These are phyloP conservation scores for Gopherus evgoodei DNA, from an alignment of 2,113 vertebrate genomes.

Conservation along the genomic window DNA sequence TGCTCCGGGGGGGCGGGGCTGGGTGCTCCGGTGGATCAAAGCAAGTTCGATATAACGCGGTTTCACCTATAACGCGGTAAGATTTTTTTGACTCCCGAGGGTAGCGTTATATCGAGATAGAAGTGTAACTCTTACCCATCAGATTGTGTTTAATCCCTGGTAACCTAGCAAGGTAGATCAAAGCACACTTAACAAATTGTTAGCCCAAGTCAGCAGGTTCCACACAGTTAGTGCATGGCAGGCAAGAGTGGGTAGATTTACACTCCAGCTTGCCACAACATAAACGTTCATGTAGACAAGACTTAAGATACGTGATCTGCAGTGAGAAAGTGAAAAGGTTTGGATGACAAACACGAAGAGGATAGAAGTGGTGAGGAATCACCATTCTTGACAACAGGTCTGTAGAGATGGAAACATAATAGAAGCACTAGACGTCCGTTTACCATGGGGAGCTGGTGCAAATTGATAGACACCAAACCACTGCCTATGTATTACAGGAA, in stretches of 20 bases:
- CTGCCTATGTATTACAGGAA: not conserved
- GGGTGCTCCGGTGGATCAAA: too few species aligned
- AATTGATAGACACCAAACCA: not conserved
- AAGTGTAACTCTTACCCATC: not conserved
- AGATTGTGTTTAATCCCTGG: constrained; percentile 32
- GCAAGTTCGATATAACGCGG: too few species aligned
- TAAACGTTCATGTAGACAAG: not conserved
- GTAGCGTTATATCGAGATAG: too few species aligned
- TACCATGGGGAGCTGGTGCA: not conserved
- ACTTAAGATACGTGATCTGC: constrained; percentile 12
- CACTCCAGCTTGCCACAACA: not conserved
- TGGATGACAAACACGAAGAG: not conserved
- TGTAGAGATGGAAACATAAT: not conserved
- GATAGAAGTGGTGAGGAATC: not conserved
- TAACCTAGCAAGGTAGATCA: not conserved
- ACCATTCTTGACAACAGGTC: not conserved
- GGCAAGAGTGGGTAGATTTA: not conserved
- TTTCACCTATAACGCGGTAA: too few species aligned
- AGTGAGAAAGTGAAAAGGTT: not conserved
- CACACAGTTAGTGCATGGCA: not conserved
- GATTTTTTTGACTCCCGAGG: too few species aligned
- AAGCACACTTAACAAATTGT: not conserved
- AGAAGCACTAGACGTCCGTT: not conserved
- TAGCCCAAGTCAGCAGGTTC: not conserved
- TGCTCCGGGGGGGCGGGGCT: too few species aligned